Evolutionary conservation across 2,113 vertebrate species (phyloP).

Genomic region (Casuarius casuarius): DNA sequence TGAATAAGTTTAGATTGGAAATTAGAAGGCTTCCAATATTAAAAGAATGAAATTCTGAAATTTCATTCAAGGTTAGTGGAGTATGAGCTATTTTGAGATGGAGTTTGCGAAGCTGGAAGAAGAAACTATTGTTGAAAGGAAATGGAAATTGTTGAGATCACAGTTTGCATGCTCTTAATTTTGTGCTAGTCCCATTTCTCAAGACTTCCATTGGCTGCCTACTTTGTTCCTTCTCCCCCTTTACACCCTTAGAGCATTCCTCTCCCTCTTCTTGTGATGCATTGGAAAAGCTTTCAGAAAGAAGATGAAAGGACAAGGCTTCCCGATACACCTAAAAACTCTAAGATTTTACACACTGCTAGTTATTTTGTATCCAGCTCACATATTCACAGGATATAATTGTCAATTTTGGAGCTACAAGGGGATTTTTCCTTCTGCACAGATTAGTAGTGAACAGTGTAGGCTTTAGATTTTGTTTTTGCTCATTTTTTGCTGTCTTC

Average conservation of each 20-base stretch:
- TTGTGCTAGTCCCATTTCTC: neutral
- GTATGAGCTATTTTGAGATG: neutral
- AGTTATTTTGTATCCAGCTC: neutral
- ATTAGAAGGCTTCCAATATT: neutral
- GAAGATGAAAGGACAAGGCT: neutral
- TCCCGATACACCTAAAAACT: neutral
- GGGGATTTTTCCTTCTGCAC: neutral
- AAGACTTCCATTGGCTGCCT: neutral
- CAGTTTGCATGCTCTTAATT: neutral
- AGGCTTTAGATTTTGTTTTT: neutral
- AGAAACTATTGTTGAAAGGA: neutral
- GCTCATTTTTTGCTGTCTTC: neutral
- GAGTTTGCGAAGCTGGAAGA: neutral
- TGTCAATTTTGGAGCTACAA: neutral
- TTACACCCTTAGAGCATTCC: neutral
- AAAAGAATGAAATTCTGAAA: neutral
- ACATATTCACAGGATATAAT: accelerated
- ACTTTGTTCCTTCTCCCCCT: neutral
- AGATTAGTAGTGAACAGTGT: neutral
- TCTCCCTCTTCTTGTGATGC: neutral
- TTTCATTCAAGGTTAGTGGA: neutral
- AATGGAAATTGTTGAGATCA: neutral
- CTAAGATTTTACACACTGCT: neutral
- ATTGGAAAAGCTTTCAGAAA: neutral
- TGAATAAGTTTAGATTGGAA: neutral